phyloP scores from a whole-genome alignment of 2,888 invertebrate genomes.

The Camptogramma bilineatum region DNA sequence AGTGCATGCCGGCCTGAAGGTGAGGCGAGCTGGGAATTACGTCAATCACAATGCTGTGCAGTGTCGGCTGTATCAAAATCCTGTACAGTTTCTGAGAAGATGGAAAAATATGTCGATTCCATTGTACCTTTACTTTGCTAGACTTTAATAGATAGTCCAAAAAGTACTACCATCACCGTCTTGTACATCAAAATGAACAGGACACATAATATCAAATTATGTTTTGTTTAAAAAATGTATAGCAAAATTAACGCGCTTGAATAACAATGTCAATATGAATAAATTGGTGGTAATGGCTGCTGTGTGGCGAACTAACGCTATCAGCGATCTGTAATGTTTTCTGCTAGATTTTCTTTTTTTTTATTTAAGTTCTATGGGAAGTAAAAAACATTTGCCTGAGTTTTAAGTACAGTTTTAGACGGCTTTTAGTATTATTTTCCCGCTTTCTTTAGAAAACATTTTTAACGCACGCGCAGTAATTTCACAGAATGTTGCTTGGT shows the following conservation, averaged over 20 bases:
- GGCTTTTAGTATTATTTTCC: background rate
- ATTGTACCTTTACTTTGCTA: no score
- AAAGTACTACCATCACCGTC: no score
- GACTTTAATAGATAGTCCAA: no score
- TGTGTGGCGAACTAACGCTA: background rate
- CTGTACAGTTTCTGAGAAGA: background rate
- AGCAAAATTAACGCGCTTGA: no score
- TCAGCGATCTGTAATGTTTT: background rate
- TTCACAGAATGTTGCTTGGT: slow-evolving; percentile 5
- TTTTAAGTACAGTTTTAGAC: background rate
- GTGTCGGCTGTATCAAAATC: no score
- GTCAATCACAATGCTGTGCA: background rate
- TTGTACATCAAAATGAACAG: no score
- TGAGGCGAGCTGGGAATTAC: background rate
- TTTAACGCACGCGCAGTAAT: slow-evolving; percentile 11
- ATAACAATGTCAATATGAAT: no score
- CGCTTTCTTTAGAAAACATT: slow-evolving; percentile 11
- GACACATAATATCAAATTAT: no score
- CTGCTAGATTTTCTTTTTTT: background rate
- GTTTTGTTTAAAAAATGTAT: no score
- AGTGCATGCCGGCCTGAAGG: background rate
- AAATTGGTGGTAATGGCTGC: no score
- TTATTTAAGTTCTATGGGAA: background rate
- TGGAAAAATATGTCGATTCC: no score
- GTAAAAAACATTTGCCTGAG: background rate